These are phyloP conservation scores for Drosophila pegasa DNA, from an alignment of 2,888 invertebrate species.

Conservation along the genomic window DNA sequence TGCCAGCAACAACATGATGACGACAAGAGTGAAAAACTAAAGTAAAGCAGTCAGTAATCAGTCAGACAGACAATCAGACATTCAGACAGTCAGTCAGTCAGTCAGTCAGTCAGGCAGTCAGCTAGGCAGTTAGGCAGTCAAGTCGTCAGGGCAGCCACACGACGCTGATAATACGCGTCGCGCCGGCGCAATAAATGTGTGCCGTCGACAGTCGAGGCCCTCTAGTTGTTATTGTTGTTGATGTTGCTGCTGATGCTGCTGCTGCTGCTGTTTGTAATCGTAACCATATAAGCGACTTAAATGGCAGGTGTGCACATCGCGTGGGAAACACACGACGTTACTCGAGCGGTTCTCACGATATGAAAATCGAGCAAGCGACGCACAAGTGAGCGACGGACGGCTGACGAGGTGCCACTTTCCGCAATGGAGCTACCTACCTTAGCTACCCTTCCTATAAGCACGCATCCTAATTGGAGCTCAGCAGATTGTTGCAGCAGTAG, in stretches of 20 bases:
- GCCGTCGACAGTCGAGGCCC: conserved; percentile 67
- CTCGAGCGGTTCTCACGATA: conserved; percentile 85
- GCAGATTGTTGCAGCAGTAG: not conserved
- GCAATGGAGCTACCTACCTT: conserved; percentile 29
- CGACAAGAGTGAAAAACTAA: conserved; percentile 71
- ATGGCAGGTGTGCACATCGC: conserved; percentile 85
- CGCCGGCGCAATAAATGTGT: conserved; percentile 80
- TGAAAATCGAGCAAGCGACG: conserved; percentile 81
- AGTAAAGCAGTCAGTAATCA: conserved; percentile 63
- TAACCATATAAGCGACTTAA: conserved; percentile 80
- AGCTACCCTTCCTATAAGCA: conserved; percentile 34
- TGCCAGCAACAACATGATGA: conserved; percentile 43
- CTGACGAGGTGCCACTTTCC: conserved; percentile 50
- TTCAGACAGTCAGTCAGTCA: conserved; percentile 28
- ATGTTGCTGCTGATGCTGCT: conserved; percentile 40
- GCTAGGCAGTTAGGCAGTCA: conserved; percentile 32
- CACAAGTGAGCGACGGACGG: conserved; percentile 33
- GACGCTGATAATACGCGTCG: conserved; percentile 75
- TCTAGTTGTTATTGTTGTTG: conserved; percentile 46
- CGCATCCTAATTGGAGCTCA: conserved; percentile 40
- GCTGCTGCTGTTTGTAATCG: conserved; percentile 67
- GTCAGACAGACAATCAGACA: conserved; percentile 35
- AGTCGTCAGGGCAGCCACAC: conserved; percentile 67
- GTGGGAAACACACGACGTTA: conserved; percentile 85
- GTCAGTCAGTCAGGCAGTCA: conserved; percentile 9